Evolutionary conservation across 2,113 vertebrate species (phyloP).

Genomic region (Lota lota): DNA sequence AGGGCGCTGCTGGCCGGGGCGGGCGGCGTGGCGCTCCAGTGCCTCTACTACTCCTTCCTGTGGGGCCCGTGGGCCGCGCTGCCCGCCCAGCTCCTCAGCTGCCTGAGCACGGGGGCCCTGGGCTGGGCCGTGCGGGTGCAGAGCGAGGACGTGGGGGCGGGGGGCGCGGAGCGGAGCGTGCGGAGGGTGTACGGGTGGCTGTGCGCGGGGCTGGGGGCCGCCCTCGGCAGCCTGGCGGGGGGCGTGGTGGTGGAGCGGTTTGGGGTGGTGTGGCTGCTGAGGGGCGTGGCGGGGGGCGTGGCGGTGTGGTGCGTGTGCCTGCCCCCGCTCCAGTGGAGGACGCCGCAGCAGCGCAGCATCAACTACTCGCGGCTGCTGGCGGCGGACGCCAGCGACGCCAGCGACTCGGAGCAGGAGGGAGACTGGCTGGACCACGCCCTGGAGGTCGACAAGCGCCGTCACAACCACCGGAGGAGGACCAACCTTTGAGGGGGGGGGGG

Average conservation of each 20-base stretch:
- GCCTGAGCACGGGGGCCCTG: constrained; percentile 73
- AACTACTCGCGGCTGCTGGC: constrained; percentile 86
- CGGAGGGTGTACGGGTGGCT: constrained; percentile 65
- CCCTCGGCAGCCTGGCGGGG: constrained; percentile 77
- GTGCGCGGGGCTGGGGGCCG: constrained; percentile 64
- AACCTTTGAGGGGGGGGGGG: neutral
- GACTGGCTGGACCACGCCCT: constrained; percentile 89
- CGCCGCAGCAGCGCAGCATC: constrained; percentile 79
- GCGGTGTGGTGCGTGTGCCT: constrained; percentile 75
- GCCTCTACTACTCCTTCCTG: constrained; percentile 83
- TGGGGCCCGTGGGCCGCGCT: constrained; percentile 79
- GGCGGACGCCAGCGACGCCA: constrained; percentile 76
- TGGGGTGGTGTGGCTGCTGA: constrained; percentile 70
- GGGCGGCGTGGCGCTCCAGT: constrained; percentile 68
- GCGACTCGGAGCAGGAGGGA: constrained; percentile 79
- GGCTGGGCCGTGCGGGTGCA: constrained; percentile 77
- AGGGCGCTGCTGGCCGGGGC: constrained; percentile 60
- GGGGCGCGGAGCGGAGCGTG: constrained; percentile 74
- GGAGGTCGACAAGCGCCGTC: constrained; percentile 68
- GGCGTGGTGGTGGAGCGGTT: constrained; percentile 73
- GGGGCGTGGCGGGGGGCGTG: constrained; percentile 55
- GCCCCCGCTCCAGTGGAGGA: constrained; percentile 69
- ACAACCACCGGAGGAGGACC: constrained; percentile 23
- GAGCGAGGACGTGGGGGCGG: constrained; percentile 73
- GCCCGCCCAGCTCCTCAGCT: constrained; percentile 74